Evolutionary conservation across 2,113 vertebrate genomes (phyloP).

Genomic region (Oreocharis arfaki): DNA sequence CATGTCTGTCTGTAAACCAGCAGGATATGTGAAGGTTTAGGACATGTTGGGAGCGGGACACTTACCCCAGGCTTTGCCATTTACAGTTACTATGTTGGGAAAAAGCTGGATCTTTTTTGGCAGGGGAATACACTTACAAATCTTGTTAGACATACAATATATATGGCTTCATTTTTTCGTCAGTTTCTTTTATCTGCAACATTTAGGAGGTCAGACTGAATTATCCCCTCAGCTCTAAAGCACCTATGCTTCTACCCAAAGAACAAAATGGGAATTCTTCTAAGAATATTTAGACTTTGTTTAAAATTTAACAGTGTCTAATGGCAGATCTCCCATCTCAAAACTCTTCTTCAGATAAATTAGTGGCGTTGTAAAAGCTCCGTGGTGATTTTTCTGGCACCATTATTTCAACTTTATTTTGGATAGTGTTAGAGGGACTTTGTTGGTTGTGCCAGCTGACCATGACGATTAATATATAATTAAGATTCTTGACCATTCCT

Average conservation of each 20-base stretch:
- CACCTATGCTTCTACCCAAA: background rate
- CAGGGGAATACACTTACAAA: background rate
- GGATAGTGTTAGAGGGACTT: background rate
- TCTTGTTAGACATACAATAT: background rate
- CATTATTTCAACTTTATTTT: constrained; percentile 3
- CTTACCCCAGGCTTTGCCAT: background rate
- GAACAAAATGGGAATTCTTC: background rate
- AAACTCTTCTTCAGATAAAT: background rate
- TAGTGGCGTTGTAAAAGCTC: background rate
- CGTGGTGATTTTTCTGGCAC: background rate
- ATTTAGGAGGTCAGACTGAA: background rate
- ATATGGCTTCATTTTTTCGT: background rate
- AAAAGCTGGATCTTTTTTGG: background rate
- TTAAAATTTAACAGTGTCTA: background rate
- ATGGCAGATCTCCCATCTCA: background rate
- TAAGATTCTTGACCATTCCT: constrained; percentile 22
- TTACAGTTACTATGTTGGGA: background rate
- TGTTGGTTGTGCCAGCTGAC: background rate
- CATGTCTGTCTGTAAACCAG: rapidly evolving
- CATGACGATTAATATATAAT: constrained; percentile 2
- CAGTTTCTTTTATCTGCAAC: background rate
- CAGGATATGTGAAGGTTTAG: background rate
- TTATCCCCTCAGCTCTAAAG: background rate
- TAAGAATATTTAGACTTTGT: background rate
- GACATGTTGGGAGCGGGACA: background rate